Base-by-base conservation (phyloP, 1,140 invertebrate species). In the Saccostrea echinata region DNA sequence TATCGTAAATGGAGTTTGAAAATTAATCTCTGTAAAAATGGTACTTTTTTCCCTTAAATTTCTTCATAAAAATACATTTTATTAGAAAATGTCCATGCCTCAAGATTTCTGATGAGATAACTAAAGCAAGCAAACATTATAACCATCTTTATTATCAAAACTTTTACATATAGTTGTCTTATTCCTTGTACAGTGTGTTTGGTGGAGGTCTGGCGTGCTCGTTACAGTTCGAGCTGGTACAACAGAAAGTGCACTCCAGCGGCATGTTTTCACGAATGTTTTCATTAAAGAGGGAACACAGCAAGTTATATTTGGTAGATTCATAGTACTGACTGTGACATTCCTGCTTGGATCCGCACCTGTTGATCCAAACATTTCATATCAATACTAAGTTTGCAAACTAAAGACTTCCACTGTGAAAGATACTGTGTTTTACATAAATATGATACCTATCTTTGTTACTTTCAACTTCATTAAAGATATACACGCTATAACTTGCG, bases 251-350 rank as follows among this genome's bases (percentile, higher is more conserved):
- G 27, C 68, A 76, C 9, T 76, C 68, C 16, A 76, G 68, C 27
- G 1, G 68, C 68, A 76, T 76, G 68, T 76, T 76, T 16, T 76
- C 68, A 76, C 3, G 30, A 33, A 76, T 76, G 68, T 76, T 27
- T 12, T 76, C 68, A 76, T 76, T 11, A 33, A 76, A 76, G 0
- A 76, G 1, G 68, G 68, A 76, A 33, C 68, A 76, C 68, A 76
- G 27, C 30, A 76, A 33, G 4, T 76, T 27, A 76, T 76, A 16
- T 30, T 27, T 27, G 16, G 68, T 30, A 11, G 24, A 24, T 16
- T 76, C 68, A 12, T 76, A 76, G 27, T 35, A 76, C 9, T 76
- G 68, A 33, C 30, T 33, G 27, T 76, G 68, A 30, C 68, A 76
- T 76, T 76, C 68, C 27, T 76, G 68, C 13, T 76, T 76, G 13